Evolutionary conservation across 2,113 vertebrate species (phyloP).

Genomic region (Canis aureus): DNA sequence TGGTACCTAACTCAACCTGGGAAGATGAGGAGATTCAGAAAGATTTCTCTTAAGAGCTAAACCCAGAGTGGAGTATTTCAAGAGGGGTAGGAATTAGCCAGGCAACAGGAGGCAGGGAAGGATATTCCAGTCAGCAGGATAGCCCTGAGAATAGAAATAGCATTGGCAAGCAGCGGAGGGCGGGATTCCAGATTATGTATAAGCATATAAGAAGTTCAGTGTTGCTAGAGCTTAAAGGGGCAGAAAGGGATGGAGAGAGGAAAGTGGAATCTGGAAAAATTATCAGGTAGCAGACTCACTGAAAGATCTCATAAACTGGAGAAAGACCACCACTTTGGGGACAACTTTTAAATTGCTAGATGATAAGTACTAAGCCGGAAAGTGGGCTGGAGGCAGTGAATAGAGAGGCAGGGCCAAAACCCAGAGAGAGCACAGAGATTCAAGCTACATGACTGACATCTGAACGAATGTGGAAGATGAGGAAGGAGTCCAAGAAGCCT

Average conservation of each 20-base stretch:
- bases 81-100: constrained; percentile 61
- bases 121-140: constrained; percentile 71
- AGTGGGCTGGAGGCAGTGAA: neutral
- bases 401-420: constrained; percentile 40
- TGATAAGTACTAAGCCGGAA: neutral
- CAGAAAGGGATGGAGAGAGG: fast-evolving
- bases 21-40: neutral
- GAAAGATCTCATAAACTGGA: constrained; percentile 28
- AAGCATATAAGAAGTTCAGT: constrained; percentile 71
- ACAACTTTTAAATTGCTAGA: constrained; percentile 22
- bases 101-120: constrained; percentile 53
- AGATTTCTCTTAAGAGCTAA: neutral
- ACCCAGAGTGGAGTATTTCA: constrained; percentile 46
- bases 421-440: constrained; percentile 50
- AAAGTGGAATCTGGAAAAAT: constrained; percentile 5
- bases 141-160: constrained; percentile 75
- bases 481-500: constrained; percentile 68
- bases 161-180: constrained; percentile 49
- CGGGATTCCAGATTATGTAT: constrained; percentile 67
- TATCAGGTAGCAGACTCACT: constrained; percentile 24
- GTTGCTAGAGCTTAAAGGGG: constrained; percentile 47
- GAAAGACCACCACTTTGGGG: constrained; percentile 13
- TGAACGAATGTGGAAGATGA: constrained; percentile 69
- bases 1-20: neutral
- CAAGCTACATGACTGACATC: constrained; percentile 68